phyloP scores from a whole-genome alignment of 2,888 invertebrate genomes.

The Melinopterus prodromus region DNA sequence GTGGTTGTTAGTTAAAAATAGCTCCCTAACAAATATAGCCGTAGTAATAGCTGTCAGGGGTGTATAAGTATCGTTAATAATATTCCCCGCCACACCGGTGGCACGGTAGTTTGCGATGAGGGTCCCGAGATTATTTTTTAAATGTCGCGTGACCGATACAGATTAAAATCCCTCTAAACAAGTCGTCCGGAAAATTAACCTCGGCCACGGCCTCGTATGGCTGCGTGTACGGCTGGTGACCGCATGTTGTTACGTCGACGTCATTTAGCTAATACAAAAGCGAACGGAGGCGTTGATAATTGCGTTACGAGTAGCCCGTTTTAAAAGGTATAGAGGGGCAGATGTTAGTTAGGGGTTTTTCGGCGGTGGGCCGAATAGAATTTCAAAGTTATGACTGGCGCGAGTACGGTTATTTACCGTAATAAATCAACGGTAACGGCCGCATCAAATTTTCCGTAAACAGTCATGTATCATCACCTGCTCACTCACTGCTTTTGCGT shows the following conservation, averaged over 20 bases:
- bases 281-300: background rate
- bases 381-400: background rate
- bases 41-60: background rate
- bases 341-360: background rate
- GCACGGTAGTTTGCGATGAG: background rate
- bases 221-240: background rate
- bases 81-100: background rate
- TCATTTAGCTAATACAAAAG: background rate
- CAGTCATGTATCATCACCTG: constrained; percentile 4
- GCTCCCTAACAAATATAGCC: background rate
- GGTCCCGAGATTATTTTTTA: constrained; percentile 13
- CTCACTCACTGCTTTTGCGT: constrained; percentile 4
- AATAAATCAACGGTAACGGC: background rate
- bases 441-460: background rate
- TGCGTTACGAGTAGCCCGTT: background rate
- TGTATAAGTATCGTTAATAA: background rate
- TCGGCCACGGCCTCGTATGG: constrained; percentile 6
- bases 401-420: background rate
- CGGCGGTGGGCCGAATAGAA: background rate
- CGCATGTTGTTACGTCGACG: background rate
- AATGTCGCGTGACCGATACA: constrained; percentile 28
- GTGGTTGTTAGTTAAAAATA: constrained; percentile 4
- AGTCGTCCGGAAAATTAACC: constrained; percentile 24
- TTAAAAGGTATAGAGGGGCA: background rate
- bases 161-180: constrained; percentile 26